Evolutionary conservation across 2,888 invertebrate species (phyloP), one percentile per base, ranked within the genome.

Genomic region (Sympetrum striolatum): DNA sequence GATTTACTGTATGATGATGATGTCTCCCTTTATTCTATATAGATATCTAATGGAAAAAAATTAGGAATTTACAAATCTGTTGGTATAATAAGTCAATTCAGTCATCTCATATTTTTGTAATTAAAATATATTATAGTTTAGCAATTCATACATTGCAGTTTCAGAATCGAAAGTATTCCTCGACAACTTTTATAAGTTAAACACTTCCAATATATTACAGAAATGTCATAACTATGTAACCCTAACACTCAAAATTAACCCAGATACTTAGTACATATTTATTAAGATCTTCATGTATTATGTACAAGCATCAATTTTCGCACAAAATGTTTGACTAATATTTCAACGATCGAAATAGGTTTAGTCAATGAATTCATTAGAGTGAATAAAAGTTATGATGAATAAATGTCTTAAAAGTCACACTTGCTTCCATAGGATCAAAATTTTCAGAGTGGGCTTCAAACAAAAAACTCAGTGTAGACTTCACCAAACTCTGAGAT

Each of bases 401-500:
- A 86, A 60, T 64, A 86, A 86, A 60, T 86, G 86, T 86, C 86
- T 86, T 86, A 86, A 86, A 60, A 60, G 58, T 86, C 86, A 37
- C 86, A 86, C 86, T 60, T 60, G 58, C 60, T 60, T 86, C 60
- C 86, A 58, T 37, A 60, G 37, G 86, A 86, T 86, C 86, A 86
- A 86, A 60, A 86, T 39, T 86, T 86, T 86, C 64, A 64, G 86
- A 86, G 86, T 86, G 64, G 86, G 60, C 86, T 86, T 60, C 86
- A 86, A 86, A 58, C 86, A 86, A 60, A 86, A 60, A 37, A 60
- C 60, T 86, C 86, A 86, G 86, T 86, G 86, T 86, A 86, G 86
- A 86, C 86, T 86, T 86, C 86, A 86, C 86, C 73, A 86, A 86
- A 86, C 64, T 86, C 86, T 86, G 86, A 86, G 86, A 86, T 86